A percentile compares a stretch with the other conserved stretches of the same genome.
phyloP scores from a whole-genome alignment of 2,113 vertebrate genomes.

The Gadus chalcogrammus region DNA sequence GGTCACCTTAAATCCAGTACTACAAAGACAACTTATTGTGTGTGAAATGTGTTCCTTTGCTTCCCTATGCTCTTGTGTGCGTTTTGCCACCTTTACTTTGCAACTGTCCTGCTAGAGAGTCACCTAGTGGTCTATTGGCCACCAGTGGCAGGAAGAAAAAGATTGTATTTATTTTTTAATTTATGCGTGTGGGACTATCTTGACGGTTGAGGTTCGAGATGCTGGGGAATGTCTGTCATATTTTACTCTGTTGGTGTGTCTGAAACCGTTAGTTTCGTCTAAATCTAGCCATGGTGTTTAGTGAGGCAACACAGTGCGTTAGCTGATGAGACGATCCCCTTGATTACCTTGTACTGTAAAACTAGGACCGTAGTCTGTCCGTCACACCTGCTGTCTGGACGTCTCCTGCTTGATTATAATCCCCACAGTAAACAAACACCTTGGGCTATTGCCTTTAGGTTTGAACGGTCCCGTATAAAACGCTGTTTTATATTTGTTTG shows the following conservation, averaged over 20 bases:
- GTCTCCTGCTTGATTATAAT: conserved; percentile 10
- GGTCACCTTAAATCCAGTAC: conserved; percentile 1
- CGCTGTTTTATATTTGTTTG: conserved; percentile 5
- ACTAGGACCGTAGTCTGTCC: conserved; percentile 20
- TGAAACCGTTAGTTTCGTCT: conserved; percentile 7
- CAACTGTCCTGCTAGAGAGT: conserved; percentile 15
- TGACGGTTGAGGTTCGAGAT: conserved; percentile 32
- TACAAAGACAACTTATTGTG: conserved; percentile 12
- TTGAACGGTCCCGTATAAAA: conserved; percentile 8
- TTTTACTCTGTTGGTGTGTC: conserved; percentile 27
- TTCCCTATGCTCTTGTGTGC: background rate
- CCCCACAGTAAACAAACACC: conserved; percentile 1
- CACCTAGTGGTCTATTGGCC: conserved; percentile 21
- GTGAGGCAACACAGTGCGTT: conserved; percentile 13
- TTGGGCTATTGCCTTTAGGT: conserved; percentile 18
- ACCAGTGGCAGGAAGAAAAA: conserved; percentile 16
- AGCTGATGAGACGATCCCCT: conserved; percentile 8
- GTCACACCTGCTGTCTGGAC: conserved; percentile 17
- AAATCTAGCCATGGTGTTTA: conserved; percentile 12
- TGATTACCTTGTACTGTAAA: conserved; percentile 37
- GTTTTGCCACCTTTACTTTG: conserved; percentile 11
- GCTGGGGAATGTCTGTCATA: conserved; percentile 35
- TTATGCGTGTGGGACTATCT: conserved; percentile 64
- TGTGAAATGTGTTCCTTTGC: conserved; percentile 2
- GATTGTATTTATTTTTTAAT: conserved; percentile 70